phyloP scores from a whole-genome alignment of 2,113 vertebrate species.

The Semnornis frantzii region DNA sequence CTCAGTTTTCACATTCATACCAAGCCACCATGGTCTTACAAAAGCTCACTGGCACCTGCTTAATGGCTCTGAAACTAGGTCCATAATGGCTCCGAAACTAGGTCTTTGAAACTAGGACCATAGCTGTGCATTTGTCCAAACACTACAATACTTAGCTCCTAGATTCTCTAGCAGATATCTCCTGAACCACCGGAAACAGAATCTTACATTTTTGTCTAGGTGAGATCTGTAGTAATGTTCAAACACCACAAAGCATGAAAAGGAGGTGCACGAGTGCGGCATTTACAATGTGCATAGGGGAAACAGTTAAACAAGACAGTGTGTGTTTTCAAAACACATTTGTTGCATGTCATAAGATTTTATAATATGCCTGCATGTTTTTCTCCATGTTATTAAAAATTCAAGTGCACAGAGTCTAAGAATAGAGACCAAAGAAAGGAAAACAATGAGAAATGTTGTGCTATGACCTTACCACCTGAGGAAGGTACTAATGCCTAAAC shows the following conservation, averaged over 20 bases:
- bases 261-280: neutral
- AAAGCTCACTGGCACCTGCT: neutral
- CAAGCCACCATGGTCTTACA: neutral
- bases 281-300: neutral
- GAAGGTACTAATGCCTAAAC: conserved; percentile 22
- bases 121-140: neutral
- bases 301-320: neutral
- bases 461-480: neutral
- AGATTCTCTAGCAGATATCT: neutral
- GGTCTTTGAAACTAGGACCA: neutral
- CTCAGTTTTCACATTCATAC: neutral
- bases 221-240: neutral
- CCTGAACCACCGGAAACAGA: neutral
- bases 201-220: neutral
- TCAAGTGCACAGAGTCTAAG: neutral
- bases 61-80: neutral
- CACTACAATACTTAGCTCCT: neutral
- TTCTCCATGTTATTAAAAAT: neutral
- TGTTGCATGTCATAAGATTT: neutral
- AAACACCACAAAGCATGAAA: neutral
- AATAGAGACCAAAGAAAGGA: neutral
- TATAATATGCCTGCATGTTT: neutral
- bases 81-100: neutral
- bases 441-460: neutral
- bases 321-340: neutral